phyloP scores from a whole-genome alignment of 2,797 vertebrate genomes.

The Petrocephalus sullivani region DNA sequence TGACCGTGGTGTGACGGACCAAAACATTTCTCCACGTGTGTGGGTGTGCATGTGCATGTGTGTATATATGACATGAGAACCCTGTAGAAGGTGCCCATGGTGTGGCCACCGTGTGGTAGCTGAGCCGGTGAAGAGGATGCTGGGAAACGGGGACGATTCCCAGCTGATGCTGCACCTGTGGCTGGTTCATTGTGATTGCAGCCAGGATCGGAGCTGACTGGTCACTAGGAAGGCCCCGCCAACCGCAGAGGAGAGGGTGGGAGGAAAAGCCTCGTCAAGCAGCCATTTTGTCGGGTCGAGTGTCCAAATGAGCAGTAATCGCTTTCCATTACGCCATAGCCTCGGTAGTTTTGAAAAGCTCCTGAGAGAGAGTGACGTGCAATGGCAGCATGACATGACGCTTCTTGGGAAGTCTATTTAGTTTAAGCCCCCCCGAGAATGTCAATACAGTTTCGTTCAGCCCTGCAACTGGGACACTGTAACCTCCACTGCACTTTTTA shows the following conservation, averaged over 20 bases:
- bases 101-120: constrained; percentile 34
- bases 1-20: neutral
- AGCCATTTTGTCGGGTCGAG: constrained; percentile 1
- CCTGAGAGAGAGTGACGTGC: neutral
- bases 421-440: neutral
- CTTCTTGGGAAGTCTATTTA: too few relatives aligned
- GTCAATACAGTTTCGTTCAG: neutral
- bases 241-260: neutral
- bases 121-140: too few relatives aligned
- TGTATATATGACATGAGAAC: neutral
- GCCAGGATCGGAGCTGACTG: neutral
- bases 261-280: constrained; percentile 7
- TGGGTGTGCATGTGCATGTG: neutral
- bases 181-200: neutral
- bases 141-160: constrained; percentile 22
- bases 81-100: constrained; percentile 30
- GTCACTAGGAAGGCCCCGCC: neutral
- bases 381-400: neutral
- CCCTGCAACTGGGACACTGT: neutral
- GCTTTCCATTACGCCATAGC: constrained; percentile 32
- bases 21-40: neutral
- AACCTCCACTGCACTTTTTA: neutral
- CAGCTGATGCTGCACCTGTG: constrained; percentile 31
- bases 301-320: constrained; percentile 17
- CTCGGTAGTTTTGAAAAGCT: constrained; percentile 2